Conservation (phyloP, 2,113 vertebrate genomes). For the Taurulus bubalis region DNA sequence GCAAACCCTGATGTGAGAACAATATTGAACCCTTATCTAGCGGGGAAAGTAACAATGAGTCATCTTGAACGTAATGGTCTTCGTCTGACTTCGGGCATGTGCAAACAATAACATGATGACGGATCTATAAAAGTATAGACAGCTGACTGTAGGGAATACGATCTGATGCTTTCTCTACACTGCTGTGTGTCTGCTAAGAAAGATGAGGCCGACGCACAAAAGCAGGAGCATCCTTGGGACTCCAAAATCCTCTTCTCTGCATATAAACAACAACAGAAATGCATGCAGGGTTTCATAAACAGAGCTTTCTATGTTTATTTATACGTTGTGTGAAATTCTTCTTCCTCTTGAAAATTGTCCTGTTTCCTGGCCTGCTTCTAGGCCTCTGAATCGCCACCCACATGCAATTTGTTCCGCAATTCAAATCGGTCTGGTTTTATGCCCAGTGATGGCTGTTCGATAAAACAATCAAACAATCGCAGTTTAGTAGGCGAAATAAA, state of each 20-base stretch:
- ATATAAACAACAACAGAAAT: not conserved
- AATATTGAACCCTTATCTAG: conserved; percentile 15
- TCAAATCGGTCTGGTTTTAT: not conserved
- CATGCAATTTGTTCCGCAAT: conserved; percentile 1
- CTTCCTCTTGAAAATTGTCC: not conserved
- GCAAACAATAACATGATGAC: conserved; percentile 44
- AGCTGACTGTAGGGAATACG: conserved; percentile 28
- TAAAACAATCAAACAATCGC: not conserved
- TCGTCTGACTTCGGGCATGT: conserved; percentile 44
- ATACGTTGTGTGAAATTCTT: not conserved
- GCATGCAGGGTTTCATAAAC: conserved; percentile 5
- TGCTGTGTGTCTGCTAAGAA: conserved; percentile 11
- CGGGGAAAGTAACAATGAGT: conserved; percentile 51
- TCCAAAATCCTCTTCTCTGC: not conserved
- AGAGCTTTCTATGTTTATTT: not conserved
- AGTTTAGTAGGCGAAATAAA: not conserved
- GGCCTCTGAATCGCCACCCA: not conserved
- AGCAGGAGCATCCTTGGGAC: not conserved
- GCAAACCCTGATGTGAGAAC: conserved; percentile 14
- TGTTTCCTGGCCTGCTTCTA: not conserved
- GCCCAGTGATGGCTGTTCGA: not conserved
- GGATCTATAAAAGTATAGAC: conserved; percentile 57
- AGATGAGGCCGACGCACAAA: conserved; percentile 7
- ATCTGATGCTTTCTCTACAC: conserved; percentile 21
- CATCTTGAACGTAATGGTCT: conserved; percentile 39